Conservation (phyloP, 37 sponge, comb jelly and placozoan species). For the Theonella swinhoei region DNA sequence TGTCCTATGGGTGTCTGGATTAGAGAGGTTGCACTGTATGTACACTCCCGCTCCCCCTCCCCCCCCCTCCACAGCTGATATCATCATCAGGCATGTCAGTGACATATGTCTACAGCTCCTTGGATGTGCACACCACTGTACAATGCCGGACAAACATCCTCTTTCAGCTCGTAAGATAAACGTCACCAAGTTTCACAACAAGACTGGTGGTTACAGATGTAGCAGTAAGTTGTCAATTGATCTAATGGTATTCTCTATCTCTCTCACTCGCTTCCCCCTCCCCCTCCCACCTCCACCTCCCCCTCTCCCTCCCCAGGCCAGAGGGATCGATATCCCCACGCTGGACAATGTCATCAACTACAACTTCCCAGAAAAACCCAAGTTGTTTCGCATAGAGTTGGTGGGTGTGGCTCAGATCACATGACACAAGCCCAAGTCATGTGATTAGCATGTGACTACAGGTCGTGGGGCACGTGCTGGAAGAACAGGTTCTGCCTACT, state of each 20-base stretch:
- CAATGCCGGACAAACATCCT: too few relatives aligned
- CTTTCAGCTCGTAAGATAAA: conserved; percentile 89
- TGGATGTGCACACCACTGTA: too few relatives aligned
- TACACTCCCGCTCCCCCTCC: too few relatives aligned
- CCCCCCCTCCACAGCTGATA: conserved; percentile 43
- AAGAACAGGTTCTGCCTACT: conserved; percentile 89
- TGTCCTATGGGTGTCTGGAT: too few relatives aligned
- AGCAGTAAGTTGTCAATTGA: conserved; percentile 94
- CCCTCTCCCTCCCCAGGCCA: conserved; percentile 54
- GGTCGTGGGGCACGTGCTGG: conserved; percentile 97
- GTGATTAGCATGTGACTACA: conserved; percentile 36
- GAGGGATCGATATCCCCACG: conserved; percentile 96
- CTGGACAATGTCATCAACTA: conserved; percentile 98
- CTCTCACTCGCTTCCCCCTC: not conserved
- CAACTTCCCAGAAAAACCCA: conserved; percentile 90
- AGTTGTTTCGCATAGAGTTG: conserved; percentile 97
- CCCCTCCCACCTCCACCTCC: not conserved
- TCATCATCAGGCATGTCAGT: conserved; percentile 47
- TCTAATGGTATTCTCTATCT: too few relatives aligned
- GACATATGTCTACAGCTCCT: conserved; percentile 84
- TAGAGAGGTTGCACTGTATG: too few relatives aligned
- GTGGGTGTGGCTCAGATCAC: conserved; percentile 36
- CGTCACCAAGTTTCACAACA: conserved; percentile 86
- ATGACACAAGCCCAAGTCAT: conserved; percentile 1
- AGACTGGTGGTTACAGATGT: conserved; percentile 97